These are phyloP conservation scores for Catocala sponsa DNA, from an alignment of 2,888 invertebrate species.

Conservation along the genomic window DNA sequence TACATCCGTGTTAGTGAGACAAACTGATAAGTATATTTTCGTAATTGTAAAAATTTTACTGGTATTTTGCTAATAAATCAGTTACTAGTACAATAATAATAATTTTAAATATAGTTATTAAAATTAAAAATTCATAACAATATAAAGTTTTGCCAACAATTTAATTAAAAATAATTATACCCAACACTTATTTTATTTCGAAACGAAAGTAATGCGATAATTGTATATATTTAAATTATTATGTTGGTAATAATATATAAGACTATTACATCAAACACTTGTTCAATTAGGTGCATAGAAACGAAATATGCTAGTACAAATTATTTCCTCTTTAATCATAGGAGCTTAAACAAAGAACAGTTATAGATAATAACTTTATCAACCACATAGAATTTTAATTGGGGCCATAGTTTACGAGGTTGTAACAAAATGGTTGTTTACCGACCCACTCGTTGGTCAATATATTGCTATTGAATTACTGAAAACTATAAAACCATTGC, in stretches of 20 bases:
- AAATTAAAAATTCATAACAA: too few species aligned
- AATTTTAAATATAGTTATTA: too few species aligned
- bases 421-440: neutral
- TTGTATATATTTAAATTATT: neutral
- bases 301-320: neutral
- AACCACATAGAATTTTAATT: constrained; percentile 27
- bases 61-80: too few species aligned
- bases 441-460: neutral
- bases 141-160: too few species aligned
- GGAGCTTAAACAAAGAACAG: neutral
- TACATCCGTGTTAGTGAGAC: too few species aligned
- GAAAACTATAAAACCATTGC: neutral
- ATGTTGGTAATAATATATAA: constrained; percentile 2
- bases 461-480: neutral
- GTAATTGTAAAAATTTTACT: too few species aligned
- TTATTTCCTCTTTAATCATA: neutral
- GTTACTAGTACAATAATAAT: too few species aligned
- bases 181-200: neutral
- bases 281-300: neutral
- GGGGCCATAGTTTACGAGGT: constrained; percentile 15
- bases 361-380: constrained; percentile 38
- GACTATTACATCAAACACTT: neutral
- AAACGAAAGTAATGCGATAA: neutral
- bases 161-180: neutral
- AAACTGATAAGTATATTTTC: too few species aligned